Evolutionary conservation across 1,140 invertebrate genomes (phyloP), one percentile per base, ranked within the genome.

Genomic region (Calephelis nemesis): DNA sequence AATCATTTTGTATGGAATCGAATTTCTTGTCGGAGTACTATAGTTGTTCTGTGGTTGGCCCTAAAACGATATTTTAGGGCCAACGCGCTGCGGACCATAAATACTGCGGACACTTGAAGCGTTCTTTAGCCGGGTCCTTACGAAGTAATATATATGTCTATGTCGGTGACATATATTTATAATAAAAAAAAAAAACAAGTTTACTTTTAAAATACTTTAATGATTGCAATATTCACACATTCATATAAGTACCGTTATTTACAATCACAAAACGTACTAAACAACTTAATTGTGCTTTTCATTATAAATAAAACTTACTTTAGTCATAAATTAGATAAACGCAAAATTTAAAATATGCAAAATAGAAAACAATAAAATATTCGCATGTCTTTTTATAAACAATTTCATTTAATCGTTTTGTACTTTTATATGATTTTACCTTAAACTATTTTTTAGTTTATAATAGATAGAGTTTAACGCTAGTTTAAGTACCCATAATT

Each of bases 151-250:
- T n/a, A n/a, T n/a, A n/a, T n/a, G n/a, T n/a, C n/a, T n/a, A 19
- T 19, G 1, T 19, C 15, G 15, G 42, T 42, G 42, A 42, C 42
- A 3, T 42, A 8, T 67, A 40, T n/a, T n/a, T n/a, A 11, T 30
- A 11, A 54, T 30, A 49, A 54, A 47, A 66, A 63, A 19, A 67
- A 76, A 67, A 54, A 47, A 70, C 11, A 52, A 13, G 19, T 62
- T 69, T 90, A 89, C 77, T 82, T 91, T 45, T 45, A 45, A 91
- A 91, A 91, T 91, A 91, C 77, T 91, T 87, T 88, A 91, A 88
- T 88, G 82, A 88, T 87, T 86, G 87, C 82, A 87, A 85, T 91
- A 88, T 88, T 86, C 87, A 91, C 87, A 89, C 87, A 84, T 74
- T 88, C 87, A 91, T 89, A 85, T 84, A 45, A 45, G 42, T 45